Evolutionary conservation across 2,888 invertebrate genomes (phyloP).

Genomic region (Drosophila parthenogenetica): DNA sequence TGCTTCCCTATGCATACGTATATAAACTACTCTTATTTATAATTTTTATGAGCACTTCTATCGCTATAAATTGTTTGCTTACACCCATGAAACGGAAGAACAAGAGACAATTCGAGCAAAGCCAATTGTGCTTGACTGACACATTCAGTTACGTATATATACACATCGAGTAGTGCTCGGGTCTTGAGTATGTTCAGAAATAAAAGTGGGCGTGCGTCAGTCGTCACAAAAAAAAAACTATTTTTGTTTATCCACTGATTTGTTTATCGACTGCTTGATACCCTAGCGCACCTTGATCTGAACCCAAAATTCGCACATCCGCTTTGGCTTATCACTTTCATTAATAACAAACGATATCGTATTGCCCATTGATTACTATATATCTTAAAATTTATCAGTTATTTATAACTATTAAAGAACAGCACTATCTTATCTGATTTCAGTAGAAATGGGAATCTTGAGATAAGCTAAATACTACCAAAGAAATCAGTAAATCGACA

Average conservation of each 20-base stretch:
- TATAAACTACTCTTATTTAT: background rate
- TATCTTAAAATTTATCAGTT: background rate
- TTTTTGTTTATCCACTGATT: background rate
- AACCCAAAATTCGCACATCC: background rate
- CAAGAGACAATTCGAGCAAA: background rate
- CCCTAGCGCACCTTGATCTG: conserved; percentile 25
- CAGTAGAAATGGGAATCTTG: background rate
- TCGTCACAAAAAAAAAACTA: background rate
- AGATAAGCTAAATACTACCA: background rate
- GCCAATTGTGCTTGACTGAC: background rate
- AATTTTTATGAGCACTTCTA: conserved; percentile 18
- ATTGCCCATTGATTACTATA: background rate
- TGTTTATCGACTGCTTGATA: conserved; percentile 22
- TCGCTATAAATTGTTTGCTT: conserved; percentile 33
- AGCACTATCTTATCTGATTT: conserved; percentile 4
- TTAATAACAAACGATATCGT: background rate
- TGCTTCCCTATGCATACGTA: too few relatives aligned
- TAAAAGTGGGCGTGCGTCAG: conserved; percentile 50
- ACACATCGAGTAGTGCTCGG: conserved; percentile 15
- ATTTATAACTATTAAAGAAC: background rate
- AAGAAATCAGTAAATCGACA: background rate
- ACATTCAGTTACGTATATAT: background rate
- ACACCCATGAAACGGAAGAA: conserved; percentile 15
- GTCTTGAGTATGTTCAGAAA: conserved; percentile 25
- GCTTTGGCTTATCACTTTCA: conserved; percentile 1